Evolutionary conservation across 2,888 invertebrate species (phyloP), one percentile per base, ranked within the genome.

Genomic region (Cacoxenus indagator): DNA sequence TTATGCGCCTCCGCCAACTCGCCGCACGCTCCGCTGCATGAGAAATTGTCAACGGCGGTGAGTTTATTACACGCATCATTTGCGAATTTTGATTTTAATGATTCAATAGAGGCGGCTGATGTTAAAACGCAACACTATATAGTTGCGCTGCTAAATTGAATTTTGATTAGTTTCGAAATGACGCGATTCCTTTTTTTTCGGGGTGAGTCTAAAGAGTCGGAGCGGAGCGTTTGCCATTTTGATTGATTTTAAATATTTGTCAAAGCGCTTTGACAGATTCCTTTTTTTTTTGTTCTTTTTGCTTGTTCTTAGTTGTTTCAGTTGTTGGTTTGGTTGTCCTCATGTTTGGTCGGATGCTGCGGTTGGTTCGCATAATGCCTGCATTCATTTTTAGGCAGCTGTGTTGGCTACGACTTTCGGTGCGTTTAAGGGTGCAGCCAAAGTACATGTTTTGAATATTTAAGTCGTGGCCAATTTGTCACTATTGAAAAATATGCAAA

Each of bases 61-160:
- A 76, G 79, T 84, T 78, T 75, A 84, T 84, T 85, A 85, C 72
- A 76, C 84, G 85, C 83, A 82, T 85, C 85, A 85, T 85, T 85
- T 85, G 83, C 78, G 81, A 84, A 79, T 85, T 85, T 84, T 78
- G 83, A 85, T 84, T 85, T 82, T 74, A 83, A 84, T 78, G 80
- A 81, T 76, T 78, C 73, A 71, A 79, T 64, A 65, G 67, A 51
- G 57, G 46, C 29, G 27, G 19, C 54, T 26, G 22, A 17, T 59
- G 22, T 8, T 14, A 24, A 64, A 27, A 37, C 19, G 37, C 19
- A 11, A 43, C 17, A 17, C 4, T 31, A 11, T 11, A 45, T 6
- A 19, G n/a, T 48, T 27, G n/a, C 61, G 67, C 48, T 69, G 65
- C 69, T 69, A 76, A 85, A 85, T 85, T 84, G 74, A 84, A 84